These are phyloP conservation scores for Cheirogaleus medius DNA, from an alignment of 2,113 vertebrate genomes.

Conservation along the genomic window DNA sequence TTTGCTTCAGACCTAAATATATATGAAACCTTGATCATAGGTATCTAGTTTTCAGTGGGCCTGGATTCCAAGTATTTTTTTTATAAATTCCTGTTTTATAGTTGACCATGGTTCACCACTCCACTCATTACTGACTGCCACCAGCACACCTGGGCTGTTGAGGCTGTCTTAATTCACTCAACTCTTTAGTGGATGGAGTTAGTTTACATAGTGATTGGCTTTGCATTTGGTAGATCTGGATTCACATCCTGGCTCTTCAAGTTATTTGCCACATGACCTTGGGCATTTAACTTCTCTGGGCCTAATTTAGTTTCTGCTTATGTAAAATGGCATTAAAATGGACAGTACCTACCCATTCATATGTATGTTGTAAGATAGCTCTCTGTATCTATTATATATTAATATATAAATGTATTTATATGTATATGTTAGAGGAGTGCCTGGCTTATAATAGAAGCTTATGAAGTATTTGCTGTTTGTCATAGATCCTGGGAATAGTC, in stretches of 20 bases:
- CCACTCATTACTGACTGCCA: not conserved
- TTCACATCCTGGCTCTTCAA: not conserved
- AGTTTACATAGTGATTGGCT: not conserved
- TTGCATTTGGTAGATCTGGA: not conserved
- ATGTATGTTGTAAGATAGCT: not conserved
- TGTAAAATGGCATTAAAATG: not conserved
- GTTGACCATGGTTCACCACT: not conserved
- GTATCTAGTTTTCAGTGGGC: not conserved
- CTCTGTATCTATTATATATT: not conserved
- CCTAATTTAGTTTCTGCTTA: not conserved
- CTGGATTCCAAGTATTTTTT: not conserved
- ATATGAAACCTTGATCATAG: conserved; percentile 6
- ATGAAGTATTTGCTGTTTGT: not conserved
- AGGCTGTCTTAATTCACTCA: not conserved
- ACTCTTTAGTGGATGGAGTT: not conserved
- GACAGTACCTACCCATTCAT: not conserved
- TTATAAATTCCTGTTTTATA: conserved; percentile 26
- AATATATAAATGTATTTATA: not conserved
- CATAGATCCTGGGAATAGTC: not conserved
- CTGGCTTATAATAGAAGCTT: not conserved
- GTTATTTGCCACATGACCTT: not conserved
- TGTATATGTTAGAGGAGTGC: not conserved
- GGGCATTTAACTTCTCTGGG: not conserved
- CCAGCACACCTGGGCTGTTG: not conserved
- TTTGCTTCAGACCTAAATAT: conserved; percentile 26